Conservation (phyloP, 1,140 invertebrate species). For the Halyomorpha halys region DNA sequence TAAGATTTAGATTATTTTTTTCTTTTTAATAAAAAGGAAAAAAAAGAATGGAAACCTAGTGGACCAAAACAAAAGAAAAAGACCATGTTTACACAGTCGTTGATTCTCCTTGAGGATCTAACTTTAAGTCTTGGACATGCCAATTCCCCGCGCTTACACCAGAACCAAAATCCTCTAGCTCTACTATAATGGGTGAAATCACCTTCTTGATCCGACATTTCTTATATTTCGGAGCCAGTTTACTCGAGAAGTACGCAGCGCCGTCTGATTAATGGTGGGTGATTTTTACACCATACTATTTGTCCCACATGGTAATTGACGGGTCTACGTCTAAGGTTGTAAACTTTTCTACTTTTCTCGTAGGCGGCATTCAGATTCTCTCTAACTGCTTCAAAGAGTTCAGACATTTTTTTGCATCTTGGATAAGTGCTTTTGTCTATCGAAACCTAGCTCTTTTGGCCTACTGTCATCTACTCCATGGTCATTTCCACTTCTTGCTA, state of each 20-base stretch:
- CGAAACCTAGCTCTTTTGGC: neutral
- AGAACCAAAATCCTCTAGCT: neutral
- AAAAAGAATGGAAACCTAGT: too few species aligned
- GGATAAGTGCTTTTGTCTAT: neutral
- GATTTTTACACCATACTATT: too few species aligned
- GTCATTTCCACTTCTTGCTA: slow-evolving; percentile 26
- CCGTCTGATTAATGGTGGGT: neutral
- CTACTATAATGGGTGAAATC: neutral
- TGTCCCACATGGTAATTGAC: too few species aligned
- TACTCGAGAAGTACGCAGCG: neutral
- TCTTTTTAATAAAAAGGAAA: too few species aligned
- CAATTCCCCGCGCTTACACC: neutral
- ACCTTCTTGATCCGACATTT: neutral
- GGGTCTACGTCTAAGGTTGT: too few species aligned
- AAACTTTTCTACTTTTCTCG: too few species aligned
- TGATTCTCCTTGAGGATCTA: neutral
- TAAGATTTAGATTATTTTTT: too few species aligned
- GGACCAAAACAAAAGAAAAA: too few species aligned
- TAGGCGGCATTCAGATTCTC: neutral
- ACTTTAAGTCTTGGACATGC: neutral
- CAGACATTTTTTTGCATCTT: neutral
- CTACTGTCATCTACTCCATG: neutral
- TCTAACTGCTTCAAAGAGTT: neutral
- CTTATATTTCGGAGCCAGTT: neutral
- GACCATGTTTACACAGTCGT: too few species aligned